Percentiles rank a stretch among this genome's conserved stretches.
Evolutionary conservation across 1,140 invertebrate genomes (phyloP).

Genomic region (Pseudomyrmex flavicornis): DNA sequence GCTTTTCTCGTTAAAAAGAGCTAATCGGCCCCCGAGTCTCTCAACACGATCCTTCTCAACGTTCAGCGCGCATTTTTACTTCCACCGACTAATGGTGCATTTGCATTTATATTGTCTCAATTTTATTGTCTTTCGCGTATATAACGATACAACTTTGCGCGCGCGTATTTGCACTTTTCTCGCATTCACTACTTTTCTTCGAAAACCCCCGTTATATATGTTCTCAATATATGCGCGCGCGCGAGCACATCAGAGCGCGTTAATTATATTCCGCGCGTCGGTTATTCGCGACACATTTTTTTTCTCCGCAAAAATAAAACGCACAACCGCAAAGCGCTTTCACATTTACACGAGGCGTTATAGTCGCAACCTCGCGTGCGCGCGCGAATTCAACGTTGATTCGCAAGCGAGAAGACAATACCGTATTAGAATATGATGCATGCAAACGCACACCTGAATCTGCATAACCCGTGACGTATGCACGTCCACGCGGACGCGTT

Average conservation of each 20-base stretch:
- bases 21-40: constrained; percentile 29
- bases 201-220: not conserved
- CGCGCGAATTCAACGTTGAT: constrained; percentile 37
- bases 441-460: not conserved
- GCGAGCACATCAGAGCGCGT: not conserved
- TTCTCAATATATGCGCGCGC: not conserved
- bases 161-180: not conserved
- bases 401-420: constrained; percentile 52
- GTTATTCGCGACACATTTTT: not conserved
- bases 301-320: constrained; percentile 20
- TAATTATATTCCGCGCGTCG: constrained; percentile 10
- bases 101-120: constrained; percentile 60
- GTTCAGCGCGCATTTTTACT: constrained; percentile 44
- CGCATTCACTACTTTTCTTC: not conserved
- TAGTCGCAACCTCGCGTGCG: not conserved
- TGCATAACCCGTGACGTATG: not conserved
- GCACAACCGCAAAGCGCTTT: not conserved
- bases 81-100: constrained; percentile 31
- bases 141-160: not conserved
- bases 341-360: not conserved
- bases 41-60: constrained; percentile 5
- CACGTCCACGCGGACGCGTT: not conserved
- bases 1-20: constrained; percentile 22
- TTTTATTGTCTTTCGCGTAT: constrained; percentile 23
- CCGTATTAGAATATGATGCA: constrained; percentile 31